Percentiles rank a stretch among this genome's conserved stretches.
Conservation (phyloP, 1,140 invertebrate species). For the Drosophila ohnishii region DNA sequence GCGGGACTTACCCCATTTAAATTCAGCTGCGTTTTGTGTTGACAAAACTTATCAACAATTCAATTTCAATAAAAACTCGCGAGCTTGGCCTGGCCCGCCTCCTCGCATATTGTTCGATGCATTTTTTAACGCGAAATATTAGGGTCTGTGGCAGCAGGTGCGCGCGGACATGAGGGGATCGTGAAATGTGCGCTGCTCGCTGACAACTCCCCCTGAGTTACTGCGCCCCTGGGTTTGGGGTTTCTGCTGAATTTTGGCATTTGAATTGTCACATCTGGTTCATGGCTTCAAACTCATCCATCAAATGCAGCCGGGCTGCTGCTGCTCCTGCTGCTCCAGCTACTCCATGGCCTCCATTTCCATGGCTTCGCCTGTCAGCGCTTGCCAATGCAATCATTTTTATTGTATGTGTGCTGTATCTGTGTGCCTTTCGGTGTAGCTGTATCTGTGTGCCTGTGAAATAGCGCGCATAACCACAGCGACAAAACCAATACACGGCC, state of each 20-base stretch:
- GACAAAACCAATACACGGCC: conserved; percentile 58
- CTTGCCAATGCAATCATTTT: conserved; percentile 78
- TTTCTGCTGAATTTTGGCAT: conserved; percentile 63
- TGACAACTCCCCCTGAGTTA: conserved; percentile 22
- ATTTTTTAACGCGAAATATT: conserved; percentile 68
- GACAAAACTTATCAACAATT: conserved; percentile 81
- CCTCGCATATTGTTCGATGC: conserved; percentile 67
- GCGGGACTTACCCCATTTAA: conserved; percentile 25
- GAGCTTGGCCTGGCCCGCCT: conserved; percentile 44
- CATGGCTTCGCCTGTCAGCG: conserved; percentile 50
- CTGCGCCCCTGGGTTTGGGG: conserved; percentile 37
- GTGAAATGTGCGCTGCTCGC: background rate
- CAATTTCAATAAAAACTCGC: conserved; percentile 79
- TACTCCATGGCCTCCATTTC: conserved; percentile 9
- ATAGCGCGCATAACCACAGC: conserved; percentile 67
- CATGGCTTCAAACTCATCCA: conserved; percentile 73
- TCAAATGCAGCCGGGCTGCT: conserved; percentile 67
- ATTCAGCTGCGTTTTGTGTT: conserved; percentile 63
- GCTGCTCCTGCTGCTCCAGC: conserved; percentile 12
- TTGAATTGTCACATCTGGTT: conserved; percentile 81
- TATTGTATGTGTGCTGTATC: conserved; percentile 55
- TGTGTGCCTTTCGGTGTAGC: conserved; percentile 24
- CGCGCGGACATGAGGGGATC: conserved; percentile 10
- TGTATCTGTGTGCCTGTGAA: conserved; percentile 43
- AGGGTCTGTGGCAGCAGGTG: conserved; percentile 39